phyloP scores from a whole-genome alignment of 1,140 invertebrate genomes.

The Micrasema minimum region DNA sequence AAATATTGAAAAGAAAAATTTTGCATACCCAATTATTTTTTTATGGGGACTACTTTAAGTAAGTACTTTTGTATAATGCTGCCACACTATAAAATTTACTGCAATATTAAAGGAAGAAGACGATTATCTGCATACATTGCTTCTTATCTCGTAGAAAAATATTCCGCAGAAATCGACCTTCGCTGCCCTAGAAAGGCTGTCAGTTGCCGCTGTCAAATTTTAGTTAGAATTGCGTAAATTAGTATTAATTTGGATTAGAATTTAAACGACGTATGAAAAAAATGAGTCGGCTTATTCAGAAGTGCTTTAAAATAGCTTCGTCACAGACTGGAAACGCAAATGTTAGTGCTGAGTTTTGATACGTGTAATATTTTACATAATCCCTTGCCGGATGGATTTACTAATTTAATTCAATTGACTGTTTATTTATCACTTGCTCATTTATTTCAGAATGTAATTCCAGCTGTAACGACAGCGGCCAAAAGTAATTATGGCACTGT shows the following conservation, averaged over 20 bases:
- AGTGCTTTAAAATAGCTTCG: slow-evolving; percentile 31
- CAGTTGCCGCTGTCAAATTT: slow-evolving; percentile 40
- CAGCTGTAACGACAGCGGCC: slow-evolving; percentile 57
- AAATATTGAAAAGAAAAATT: too few species aligned
- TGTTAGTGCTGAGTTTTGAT: slow-evolving; percentile 23
- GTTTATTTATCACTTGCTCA: neutral
- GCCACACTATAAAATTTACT: too few species aligned
- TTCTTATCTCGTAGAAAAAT: too few species aligned
- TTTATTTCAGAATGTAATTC: slow-evolving; percentile 59
- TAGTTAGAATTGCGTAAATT: slow-evolving; percentile 11
- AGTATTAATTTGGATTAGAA: neutral
- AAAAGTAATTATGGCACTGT: slow-evolving; percentile 72
- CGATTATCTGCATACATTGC: neutral
- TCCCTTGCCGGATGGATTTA: slow-evolving; percentile 10
- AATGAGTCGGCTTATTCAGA: slow-evolving; percentile 43
- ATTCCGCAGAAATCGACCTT: slow-evolving; percentile 36
- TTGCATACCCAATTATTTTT: too few species aligned
- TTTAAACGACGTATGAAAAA: slow-evolving; percentile 30
- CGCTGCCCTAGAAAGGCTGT: slow-evolving; percentile 40
- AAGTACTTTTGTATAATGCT: neutral
- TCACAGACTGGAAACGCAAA: slow-evolving; percentile 13
- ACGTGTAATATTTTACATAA: slow-evolving; percentile 35
- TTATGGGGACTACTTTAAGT: too few species aligned
- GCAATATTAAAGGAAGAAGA: slow-evolving; percentile 1
- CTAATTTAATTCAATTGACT: slow-evolving; percentile 4